Evolutionary conservation across 2,888 invertebrate genomes (phyloP).

Genomic region (Amitus sp.): DNA sequence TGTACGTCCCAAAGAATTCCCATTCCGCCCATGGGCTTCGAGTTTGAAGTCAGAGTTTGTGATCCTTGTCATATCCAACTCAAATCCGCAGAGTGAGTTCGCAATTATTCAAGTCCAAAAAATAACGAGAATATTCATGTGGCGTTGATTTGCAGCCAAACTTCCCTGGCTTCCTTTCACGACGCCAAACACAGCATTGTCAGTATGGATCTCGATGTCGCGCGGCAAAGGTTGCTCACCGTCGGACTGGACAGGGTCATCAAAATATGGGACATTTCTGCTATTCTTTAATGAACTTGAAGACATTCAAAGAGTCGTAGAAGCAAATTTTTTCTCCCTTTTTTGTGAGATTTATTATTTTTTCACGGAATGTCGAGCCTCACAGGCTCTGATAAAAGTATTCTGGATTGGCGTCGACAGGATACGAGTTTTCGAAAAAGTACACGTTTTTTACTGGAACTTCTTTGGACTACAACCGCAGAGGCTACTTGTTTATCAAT

Average conservation of each 20-base stretch:
- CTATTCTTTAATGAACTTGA: slow-evolving; percentile 67
- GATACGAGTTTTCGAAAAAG: too few relatives aligned
- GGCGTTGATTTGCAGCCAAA: slow-evolving; percentile 74
- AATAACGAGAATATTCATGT: neutral
- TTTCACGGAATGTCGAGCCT: too few relatives aligned
- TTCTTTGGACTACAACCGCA: too few relatives aligned
- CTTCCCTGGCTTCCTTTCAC: slow-evolving; percentile 93
- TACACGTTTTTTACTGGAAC: too few relatives aligned
- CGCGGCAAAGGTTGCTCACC: slow-evolving; percentile 86
- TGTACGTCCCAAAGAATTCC: slow-evolving; percentile 90
- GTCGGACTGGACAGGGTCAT: slow-evolving; percentile 96
- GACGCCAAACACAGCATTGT: slow-evolving; percentile 93
- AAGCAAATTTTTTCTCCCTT: slow-evolving; percentile 40
- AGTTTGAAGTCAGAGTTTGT: slow-evolving; percentile 96
- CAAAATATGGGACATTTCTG: slow-evolving; percentile 90
- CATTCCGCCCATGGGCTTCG: slow-evolving; percentile 97
- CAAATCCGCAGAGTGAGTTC: slow-evolving; percentile 85
- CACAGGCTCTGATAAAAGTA: too few relatives aligned
- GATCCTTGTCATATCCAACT: slow-evolving; percentile 87
- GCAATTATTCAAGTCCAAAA: neutral
- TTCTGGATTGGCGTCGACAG: too few relatives aligned
- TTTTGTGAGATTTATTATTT: slow-evolving; percentile 42
- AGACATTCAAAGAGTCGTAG: neutral
- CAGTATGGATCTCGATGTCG: slow-evolving; percentile 89
- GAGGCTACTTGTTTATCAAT: too few relatives aligned